Evolutionary conservation across 2,888 invertebrate genomes (phyloP), one percentile per base, ranked within the genome.

Genomic region (Sarcophaga carnaria): DNA sequence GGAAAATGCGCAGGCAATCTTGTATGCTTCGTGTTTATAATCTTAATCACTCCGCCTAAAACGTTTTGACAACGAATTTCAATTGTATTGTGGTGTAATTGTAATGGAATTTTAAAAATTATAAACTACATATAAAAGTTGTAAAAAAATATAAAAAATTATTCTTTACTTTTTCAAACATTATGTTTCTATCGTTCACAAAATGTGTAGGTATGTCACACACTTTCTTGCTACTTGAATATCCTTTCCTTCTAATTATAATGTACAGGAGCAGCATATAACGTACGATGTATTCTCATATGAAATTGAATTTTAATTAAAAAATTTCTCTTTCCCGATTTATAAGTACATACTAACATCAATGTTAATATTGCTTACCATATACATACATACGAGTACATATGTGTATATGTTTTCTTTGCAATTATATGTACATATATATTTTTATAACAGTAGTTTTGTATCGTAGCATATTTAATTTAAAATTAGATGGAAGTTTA

Each of bases 291-390:
- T 10, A 37, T 37, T 37, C 59, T 66, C 37, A 67, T 77, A 67
- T 69, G 49, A 77, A 60, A 78, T 78, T 63, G 71, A 80, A 71
- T 72, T 72, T 80, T 66, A 74, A 74, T 80, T 72, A 74, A 74
- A 12, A 17, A 54, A 4, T 54, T 54, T 54, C 54, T 54, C 10
- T 10, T 37, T 2, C 2, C 2, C 37, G 37, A 37, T 54, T 54
- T 54, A 54, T 49, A 49, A 10, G 49, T 12, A 2, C 49, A 49
- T 49, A 49, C 49, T 49, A 49, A 27, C 27, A 27, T 27, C 5
- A 27, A 27, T 25, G 25, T 25, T 27, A 27, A 27, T 27, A 27
- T 27, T 27, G 5, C 27, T 27, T 37, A 37, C 37, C 6, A 37
- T 37, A 6, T 37, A 37, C 0, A 6, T 37, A 37, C 0, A 5